phyloP scores from a whole-genome alignment of 1,140 invertebrate species.

The Hetaerina americana region DNA sequence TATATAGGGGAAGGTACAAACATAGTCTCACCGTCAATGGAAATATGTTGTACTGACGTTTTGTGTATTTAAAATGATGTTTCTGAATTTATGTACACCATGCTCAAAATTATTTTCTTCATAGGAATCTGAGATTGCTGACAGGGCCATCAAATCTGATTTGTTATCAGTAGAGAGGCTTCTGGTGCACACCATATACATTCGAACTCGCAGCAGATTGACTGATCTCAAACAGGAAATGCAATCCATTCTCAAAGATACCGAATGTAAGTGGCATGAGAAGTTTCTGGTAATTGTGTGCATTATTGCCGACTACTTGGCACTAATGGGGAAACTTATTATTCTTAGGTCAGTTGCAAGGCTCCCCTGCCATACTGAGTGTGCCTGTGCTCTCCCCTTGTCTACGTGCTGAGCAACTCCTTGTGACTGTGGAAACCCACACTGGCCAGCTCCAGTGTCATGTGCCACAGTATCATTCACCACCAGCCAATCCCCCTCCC shows the following conservation, averaged over 20 bases:
- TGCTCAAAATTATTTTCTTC: slow-evolving; percentile 15
- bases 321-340: no score
- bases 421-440: slow-evolving; percentile 87
- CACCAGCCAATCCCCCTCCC: slow-evolving; percentile 28
- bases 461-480: slow-evolving; percentile 75
- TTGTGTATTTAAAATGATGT: slow-evolving; percentile 8
- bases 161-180: slow-evolving; percentile 87
- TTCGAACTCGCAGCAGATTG: slow-evolving; percentile 69
- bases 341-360: slow-evolving; percentile 46
- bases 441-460: slow-evolving; percentile 83
- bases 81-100: slow-evolving; percentile 15
- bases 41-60: no score
- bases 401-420: slow-evolving; percentile 75
- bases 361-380: slow-evolving; percentile 80
- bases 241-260: slow-evolving; percentile 53
- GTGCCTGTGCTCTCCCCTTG: slow-evolving; percentile 80
- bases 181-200: slow-evolving; percentile 94
- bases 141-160: slow-evolving; percentile 69
- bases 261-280: slow-evolving; percentile 44
- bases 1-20: no score
- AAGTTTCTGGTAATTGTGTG: not conserved
- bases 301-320: no score
- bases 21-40: no score
- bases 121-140: slow-evolving; percentile 57
- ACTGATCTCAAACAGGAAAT: slow-evolving; percentile 71